phyloP scores from a whole-genome alignment of 2,113 vertebrate species.

The Puntigrus tetrazona region DNA sequence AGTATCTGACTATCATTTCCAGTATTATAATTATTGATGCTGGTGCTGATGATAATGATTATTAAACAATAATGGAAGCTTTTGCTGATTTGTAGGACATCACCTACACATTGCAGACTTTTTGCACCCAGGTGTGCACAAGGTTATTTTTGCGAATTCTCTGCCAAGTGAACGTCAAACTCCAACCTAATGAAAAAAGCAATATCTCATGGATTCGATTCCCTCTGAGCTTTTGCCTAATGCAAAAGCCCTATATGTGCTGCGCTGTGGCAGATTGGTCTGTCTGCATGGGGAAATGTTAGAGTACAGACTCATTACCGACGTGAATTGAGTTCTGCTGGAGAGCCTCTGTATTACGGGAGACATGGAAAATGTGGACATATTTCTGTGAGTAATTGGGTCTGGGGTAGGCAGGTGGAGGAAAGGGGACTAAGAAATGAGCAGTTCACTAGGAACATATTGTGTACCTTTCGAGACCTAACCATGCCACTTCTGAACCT shows the following conservation, averaged over 20 bases:
- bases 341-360: constrained; percentile 74
- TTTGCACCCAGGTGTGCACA: constrained; percentile 58
- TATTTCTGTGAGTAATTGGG: constrained; percentile 77
- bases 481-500: constrained; percentile 52
- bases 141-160: constrained; percentile 68
- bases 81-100: not conserved
- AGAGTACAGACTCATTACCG: constrained; percentile 78
- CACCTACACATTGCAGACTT: constrained; percentile 35
- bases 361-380: constrained; percentile 67
- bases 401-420: constrained; percentile 67
- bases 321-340: constrained; percentile 78
- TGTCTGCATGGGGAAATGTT: constrained; percentile 78
- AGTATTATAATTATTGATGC: not conserved
- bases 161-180: constrained; percentile 67
- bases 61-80: not conserved
- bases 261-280: constrained; percentile 73
- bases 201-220: constrained; percentile 72
- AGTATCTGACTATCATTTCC: not conserved
- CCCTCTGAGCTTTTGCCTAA: constrained; percentile 70
- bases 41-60: not conserved
- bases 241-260: constrained; percentile 70
- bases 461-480: constrained; percentile 58
- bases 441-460: constrained; percentile 72
- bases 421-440: constrained; percentile 71
- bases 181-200: constrained; percentile 75